Evolutionary conservation across 2,888 invertebrate species (phyloP), one percentile per base, ranked within the genome.

Genomic region (Periphyllus acericola): DNA sequence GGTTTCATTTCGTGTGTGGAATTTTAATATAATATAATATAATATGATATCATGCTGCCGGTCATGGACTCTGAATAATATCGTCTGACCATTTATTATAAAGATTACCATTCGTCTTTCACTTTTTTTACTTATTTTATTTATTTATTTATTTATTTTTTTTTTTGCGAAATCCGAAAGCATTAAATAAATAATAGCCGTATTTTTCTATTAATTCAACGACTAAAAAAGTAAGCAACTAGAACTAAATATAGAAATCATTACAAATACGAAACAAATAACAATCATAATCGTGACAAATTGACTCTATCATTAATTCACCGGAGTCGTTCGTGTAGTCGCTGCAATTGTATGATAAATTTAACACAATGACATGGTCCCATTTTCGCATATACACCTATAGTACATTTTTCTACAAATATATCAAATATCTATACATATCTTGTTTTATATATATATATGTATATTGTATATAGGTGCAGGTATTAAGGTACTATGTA

Each of bases 121-220:
- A 82, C 82, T 82, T 71, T 29, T 71, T 81, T n/a, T n/a, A n/a
- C n/a, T n/a, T n/a, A 76, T 76, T 46, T 76, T 21, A 72, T 60
- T 68, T 71, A 71, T 71, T 32, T 36, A 21, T 29, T 76, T 21
- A 72, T 60, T 68, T 71, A 71, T 71, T 32, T 36, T 9, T 29
- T 76, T 71, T 82, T 82, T 82, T 80, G n/a, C 36, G 46, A 82
- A 82, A 82, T 82, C 82, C 32, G 71, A 82, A 82, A 82, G 46
- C 82, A 82, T 82, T 82, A 82, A 82, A 71, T 71, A 68, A 82
- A 21, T 71, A 82, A 82, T 71, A 21, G 40, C 19, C 46, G 76
- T n/a, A 17, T 76, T 46, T 72, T 46, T 34, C 36, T 76, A 29
- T 76, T 68, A 81, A 68, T 32, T 82, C 46, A 9, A 46, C 34